Conservation (phyloP, 1,140 invertebrate genomes). For the Trichonephila clavata region DNA sequence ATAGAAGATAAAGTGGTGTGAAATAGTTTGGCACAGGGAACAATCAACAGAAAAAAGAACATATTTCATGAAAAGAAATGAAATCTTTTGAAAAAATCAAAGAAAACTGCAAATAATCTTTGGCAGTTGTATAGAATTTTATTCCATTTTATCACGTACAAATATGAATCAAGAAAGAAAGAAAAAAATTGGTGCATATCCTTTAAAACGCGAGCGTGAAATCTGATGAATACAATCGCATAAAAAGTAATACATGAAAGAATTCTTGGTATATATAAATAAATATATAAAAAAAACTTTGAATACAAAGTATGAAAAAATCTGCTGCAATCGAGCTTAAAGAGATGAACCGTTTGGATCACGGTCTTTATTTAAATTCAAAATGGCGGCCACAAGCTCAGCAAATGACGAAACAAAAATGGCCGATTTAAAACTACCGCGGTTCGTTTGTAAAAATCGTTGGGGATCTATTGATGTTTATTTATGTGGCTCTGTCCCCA, state of each 20-base stretch:
- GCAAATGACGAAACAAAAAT: not conserved
- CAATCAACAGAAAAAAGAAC: not conserved
- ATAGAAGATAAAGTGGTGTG: not conserved
- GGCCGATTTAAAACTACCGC: constrained; percentile 30
- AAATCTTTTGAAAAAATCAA: not conserved
- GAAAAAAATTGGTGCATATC: not conserved
- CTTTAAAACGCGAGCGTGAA: not conserved
- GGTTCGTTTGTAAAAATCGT: constrained; percentile 14
- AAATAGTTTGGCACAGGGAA: not conserved
- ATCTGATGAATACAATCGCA: not conserved
- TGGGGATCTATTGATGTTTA: constrained; percentile 26
- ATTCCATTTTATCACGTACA: constrained; percentile 22
- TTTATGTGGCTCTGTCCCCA: constrained; percentile 9
- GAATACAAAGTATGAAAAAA: not conserved
- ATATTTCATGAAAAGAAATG: not conserved
- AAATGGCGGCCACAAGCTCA: not conserved
- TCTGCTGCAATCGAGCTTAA: not conserved
- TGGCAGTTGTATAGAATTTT: not conserved
- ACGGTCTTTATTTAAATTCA: constrained; percentile 20
- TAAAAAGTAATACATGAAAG: constrained; percentile 30
- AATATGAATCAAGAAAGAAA: not conserved
- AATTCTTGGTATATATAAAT: not conserved
- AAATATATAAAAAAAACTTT: not conserved
- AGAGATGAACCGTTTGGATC: not conserved
- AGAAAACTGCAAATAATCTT: not conserved